A percentile compares a stretch with the other conserved stretches of the same genome.
Evolutionary conservation across 2,888 invertebrate genomes (phyloP).

Genomic region (Drosophila neutralis): DNA sequence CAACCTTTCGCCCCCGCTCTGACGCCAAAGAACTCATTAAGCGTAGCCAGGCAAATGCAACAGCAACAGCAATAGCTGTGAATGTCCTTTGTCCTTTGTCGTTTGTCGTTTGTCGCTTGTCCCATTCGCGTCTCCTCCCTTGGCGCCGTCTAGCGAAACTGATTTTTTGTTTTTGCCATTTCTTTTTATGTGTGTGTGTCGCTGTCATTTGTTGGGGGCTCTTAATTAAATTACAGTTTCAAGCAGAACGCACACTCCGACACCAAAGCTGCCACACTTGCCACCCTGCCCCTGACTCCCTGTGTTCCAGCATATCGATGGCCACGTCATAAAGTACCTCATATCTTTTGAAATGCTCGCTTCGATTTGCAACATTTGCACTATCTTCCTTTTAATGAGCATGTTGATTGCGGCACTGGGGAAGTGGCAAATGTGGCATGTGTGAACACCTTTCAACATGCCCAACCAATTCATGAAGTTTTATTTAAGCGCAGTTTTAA

Average conservation of each 20-base stretch:
- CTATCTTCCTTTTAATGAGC: constrained; percentile 5
- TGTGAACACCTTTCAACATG: background rate
- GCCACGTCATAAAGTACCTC: background rate
- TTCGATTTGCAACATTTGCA: constrained; percentile 25
- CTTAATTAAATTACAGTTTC: constrained; percentile 74
- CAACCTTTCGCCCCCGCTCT: background rate
- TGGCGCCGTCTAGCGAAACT: constrained; percentile 60
- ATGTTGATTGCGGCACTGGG: background rate
- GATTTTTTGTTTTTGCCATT: constrained; percentile 43
- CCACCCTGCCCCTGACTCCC: background rate
- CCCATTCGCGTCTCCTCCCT: constrained; percentile 27
- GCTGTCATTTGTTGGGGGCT: constrained; percentile 36
- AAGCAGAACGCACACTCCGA: constrained; percentile 19
- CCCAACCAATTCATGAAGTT: background rate
- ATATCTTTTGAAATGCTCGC: constrained; percentile 19
- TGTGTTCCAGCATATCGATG: background rate
- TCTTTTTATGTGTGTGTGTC: constrained; percentile 46
- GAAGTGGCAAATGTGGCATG: background rate
- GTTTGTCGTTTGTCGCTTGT: background rate
- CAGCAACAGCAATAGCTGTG: background rate
- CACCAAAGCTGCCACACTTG: constrained; percentile 3
- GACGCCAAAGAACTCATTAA: constrained; percentile 50
- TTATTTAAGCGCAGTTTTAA: background rate
- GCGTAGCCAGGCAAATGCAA: constrained; percentile 31
- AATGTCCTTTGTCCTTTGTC: constrained; percentile 36